Evolutionary conservation across 2,797 vertebrate species (phyloP).

Genomic region (Darevskia mixta): DNA sequence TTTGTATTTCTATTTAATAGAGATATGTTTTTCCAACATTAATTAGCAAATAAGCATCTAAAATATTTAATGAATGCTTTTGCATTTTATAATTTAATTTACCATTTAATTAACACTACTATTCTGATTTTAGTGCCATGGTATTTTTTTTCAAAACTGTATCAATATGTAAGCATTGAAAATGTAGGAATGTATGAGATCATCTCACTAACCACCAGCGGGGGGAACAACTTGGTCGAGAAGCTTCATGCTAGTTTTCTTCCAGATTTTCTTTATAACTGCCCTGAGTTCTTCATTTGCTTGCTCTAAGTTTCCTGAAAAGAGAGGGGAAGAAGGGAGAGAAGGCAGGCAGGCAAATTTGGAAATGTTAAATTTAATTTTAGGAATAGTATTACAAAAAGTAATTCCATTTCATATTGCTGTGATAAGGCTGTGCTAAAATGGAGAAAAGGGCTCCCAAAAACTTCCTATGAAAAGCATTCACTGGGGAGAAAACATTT

Average conservation of each 20-base stretch:
- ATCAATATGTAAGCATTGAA: conserved; percentile 30
- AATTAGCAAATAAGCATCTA: conserved; percentile 2
- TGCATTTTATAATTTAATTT: neutral
- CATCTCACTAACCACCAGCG: conserved; percentile 94
- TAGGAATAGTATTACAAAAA: neutral
- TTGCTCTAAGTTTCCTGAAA: conserved; percentile 95
- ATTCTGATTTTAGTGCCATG: conserved; percentile 29
- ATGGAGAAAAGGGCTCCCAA: neutral
- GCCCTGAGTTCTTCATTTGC: conserved; percentile 98
- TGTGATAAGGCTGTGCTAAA: neutral
- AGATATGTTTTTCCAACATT: neutral
- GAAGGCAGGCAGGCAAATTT: neutral
- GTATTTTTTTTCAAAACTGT: conserved; percentile 32
- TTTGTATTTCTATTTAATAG: conserved; percentile 26
- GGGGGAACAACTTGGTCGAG: conserved; percentile 99
- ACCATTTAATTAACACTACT: neutral
- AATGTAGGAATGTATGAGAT: conserved; percentile 53
- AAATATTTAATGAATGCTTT: neutral
- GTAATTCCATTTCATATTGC: conserved; percentile 13
- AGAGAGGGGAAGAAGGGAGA: conserved; percentile 1
- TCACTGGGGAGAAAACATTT: neutral
- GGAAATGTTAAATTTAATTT: neutral
- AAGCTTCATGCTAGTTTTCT: conserved; percentile 98
- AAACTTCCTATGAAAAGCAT: neutral
- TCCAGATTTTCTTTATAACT: conserved; percentile 99